These are phyloP conservation scores for Ooceraea biroi DNA, from an alignment of 1,140 invertebrate species.

Conservation along the genomic window DNA sequence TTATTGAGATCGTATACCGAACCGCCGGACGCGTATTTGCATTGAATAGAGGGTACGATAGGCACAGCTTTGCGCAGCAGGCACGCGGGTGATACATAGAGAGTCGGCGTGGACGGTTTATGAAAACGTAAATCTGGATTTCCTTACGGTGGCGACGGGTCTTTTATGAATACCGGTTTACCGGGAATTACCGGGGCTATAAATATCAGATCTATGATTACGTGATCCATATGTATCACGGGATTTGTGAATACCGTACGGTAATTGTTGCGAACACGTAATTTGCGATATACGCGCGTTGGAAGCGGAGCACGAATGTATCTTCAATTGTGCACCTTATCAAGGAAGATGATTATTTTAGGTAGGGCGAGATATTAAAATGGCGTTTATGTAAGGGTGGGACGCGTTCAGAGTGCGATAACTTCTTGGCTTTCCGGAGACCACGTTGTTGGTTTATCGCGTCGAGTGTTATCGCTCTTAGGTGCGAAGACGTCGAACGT, in stretches of 20 bases:
- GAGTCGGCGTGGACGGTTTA: background rate
- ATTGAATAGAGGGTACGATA: slow-evolving; percentile 43
- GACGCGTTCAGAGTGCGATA: slow-evolving; percentile 39
- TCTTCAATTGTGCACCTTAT: background rate
- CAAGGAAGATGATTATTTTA: slow-evolving; percentile 15
- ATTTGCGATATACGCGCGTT: background rate
- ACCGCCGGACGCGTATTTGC: slow-evolving; percentile 47
- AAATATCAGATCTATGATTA: too few species aligned
- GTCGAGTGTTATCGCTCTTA: slow-evolving; percentile 55
- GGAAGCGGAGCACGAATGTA: background rate
- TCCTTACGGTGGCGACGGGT: background rate
- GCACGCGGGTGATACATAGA: slow-evolving; percentile 16
- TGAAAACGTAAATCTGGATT: slow-evolving; percentile 2
- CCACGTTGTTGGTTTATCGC: slow-evolving; percentile 54
- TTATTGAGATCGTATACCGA: slow-evolving; percentile 53
- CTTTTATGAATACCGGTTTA: background rate
- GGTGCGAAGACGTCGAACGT: slow-evolving; percentile 22
- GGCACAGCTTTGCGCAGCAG: background rate
- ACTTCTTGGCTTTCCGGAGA: slow-evolving; percentile 18
- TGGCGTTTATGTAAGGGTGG: slow-evolving; percentile 7
- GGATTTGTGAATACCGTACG: background rate
- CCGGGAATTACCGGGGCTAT: background rate
- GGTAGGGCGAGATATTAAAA: slow-evolving; percentile 3
- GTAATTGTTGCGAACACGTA: background rate
- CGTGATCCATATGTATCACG: too few species aligned